Evolutionary conservation across 2,113 vertebrate genomes (phyloP).

Genomic region (Otolemur garnettii): DNA sequence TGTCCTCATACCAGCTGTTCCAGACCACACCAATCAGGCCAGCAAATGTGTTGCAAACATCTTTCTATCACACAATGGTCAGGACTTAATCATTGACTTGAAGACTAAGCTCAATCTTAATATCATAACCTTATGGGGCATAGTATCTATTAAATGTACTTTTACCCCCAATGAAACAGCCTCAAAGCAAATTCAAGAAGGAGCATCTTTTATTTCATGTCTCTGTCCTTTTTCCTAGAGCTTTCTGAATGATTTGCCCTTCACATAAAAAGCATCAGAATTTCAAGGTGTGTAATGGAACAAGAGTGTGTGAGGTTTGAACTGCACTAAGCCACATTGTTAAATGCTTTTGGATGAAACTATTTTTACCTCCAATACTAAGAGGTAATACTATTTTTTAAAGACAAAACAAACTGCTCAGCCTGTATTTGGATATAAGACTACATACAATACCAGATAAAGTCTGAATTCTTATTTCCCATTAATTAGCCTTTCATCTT

Average conservation of each 20-base stretch:
- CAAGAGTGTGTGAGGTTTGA: background rate
- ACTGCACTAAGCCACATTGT: background rate
- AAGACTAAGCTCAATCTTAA: background rate
- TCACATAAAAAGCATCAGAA: background rate
- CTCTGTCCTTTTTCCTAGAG: background rate
- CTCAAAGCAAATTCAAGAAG: background rate
- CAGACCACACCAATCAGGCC: background rate
- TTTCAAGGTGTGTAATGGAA: background rate
- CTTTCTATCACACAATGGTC: background rate
- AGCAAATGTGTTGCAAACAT: background rate
- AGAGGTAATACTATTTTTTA: background rate
- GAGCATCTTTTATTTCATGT: background rate
- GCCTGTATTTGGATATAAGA: background rate
- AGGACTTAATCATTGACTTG: background rate
- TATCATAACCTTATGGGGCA: background rate
- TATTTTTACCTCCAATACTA: background rate
- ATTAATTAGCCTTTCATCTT: background rate
- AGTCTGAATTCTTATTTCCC: background rate
- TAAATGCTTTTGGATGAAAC: background rate
- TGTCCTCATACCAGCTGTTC: background rate
- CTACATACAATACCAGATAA: background rate
- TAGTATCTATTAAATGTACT: background rate
- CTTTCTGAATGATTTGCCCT: background rate
- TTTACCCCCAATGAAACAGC: background rate
- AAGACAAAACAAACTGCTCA: background rate